phyloP scores from a whole-genome alignment of 2,797 vertebrate genomes.

The Nasua narica region DNA sequence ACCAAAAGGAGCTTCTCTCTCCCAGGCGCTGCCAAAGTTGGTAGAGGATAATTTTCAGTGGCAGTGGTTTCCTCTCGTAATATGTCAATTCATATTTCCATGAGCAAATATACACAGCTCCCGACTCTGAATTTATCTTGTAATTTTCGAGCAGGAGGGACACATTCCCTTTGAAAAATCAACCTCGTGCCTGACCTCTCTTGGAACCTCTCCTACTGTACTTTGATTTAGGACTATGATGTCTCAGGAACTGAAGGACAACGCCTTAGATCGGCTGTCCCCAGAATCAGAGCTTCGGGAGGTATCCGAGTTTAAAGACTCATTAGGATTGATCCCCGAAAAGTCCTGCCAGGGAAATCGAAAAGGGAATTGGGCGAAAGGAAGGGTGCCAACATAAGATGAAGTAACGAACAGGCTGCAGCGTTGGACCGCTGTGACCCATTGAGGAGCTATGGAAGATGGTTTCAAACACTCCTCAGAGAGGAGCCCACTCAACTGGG shows the following conservation, averaged over 20 bases:
- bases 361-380: not conserved
- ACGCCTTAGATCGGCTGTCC: not conserved
- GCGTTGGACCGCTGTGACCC: not conserved
- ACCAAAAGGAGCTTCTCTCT: not conserved
- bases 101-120: not conserved
- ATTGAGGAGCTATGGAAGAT: not conserved
- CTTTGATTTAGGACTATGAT: not conserved
- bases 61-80: not conserved
- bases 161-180: not conserved
- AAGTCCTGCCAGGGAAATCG: not conserved
- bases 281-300: not conserved
- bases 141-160: not conserved
- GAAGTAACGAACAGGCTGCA: no score
- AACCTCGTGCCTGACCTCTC: not conserved
- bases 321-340: not conserved
- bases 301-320: not conserved
- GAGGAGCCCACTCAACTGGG: not conserved
- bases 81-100: not conserved
- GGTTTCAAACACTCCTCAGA: not conserved
- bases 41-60: not conserved
- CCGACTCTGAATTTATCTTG: not conserved
- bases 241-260: not conserved
- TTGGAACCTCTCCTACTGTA: not conserved
- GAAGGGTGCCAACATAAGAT: rapidly evolving
- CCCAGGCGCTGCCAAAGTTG: not conserved